These are phyloP conservation scores for Drosophila tristis DNA, from an alignment of 1,140 invertebrate species.

Conservation along the genomic window DNA sequence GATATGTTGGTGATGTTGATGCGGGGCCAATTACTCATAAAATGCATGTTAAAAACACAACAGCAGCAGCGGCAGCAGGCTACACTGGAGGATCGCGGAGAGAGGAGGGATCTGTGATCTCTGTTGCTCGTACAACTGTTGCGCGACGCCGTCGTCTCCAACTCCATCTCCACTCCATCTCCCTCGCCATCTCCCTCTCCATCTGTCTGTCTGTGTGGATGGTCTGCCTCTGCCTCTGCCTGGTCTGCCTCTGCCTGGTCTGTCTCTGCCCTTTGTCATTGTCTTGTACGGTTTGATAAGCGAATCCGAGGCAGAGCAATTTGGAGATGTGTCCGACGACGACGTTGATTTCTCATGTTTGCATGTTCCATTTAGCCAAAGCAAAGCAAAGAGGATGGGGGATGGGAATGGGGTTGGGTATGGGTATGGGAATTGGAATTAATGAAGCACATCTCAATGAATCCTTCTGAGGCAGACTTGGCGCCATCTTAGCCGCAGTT, in stretches of 20 bases:
- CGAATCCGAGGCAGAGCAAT: constrained; percentile 63
- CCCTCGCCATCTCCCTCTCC: constrained; percentile 21
- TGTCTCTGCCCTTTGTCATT: constrained; percentile 75
- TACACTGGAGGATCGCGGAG: not conserved
- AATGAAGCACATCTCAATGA: constrained; percentile 53
- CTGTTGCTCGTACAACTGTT: constrained; percentile 72
- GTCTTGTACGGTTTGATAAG: constrained; percentile 76
- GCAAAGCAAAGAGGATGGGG: constrained; percentile 24
- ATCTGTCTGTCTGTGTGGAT: constrained; percentile 18
- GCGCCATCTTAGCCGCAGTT: constrained; percentile 28
- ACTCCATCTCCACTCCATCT: constrained; percentile 19
- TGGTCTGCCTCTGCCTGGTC: too few species aligned
- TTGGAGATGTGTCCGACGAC: constrained; percentile 53
- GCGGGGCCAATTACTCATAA: constrained; percentile 83
- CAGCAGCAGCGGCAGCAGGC: constrained; percentile 21
- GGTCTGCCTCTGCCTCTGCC: too few species aligned
- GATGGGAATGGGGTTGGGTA: constrained; percentile 23
- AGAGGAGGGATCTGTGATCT: constrained; percentile 4
- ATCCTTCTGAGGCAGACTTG: constrained; percentile 7
- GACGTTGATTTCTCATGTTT: constrained; percentile 71
- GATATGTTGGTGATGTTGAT: constrained; percentile 62
- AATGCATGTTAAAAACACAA: constrained; percentile 78
- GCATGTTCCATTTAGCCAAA: constrained; percentile 56
- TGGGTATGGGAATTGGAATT: constrained; percentile 29
- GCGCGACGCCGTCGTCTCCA: constrained; percentile 54